Base-by-base conservation (phyloP, 2,113 vertebrate species). In the Nettapus auritus region DNA sequence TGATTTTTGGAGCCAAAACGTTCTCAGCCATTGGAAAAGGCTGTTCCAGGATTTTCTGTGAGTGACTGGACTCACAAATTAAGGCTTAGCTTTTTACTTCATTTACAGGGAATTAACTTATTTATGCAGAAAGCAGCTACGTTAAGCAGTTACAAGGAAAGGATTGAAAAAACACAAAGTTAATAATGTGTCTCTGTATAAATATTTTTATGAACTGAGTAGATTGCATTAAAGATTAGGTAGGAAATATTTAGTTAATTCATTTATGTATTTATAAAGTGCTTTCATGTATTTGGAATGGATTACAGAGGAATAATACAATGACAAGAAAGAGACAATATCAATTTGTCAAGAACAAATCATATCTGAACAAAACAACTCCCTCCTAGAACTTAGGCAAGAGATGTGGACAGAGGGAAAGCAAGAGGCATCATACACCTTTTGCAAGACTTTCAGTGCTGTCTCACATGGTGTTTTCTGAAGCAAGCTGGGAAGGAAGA, bases 41-140 rank as follows among this genome's bases (percentile, higher is more conserved):
- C 53, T 82, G 60, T 13, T 64, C 13, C 21, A 50, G 88, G 81
- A 86, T 96, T 96, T 90, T 96, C 83, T 90, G 50, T 79, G 74
- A 94, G 53, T 94, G 92, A 85, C 62, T 94, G 74, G 89, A 62
- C 88, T 86, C 86, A 82, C 53, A 95, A 89, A 96, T 96, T 85
- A 84, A 92, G 50, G 90, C 70, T 82, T 36, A 28, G 44, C 62
- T 85, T 90, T 92, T 95, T 79, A 66, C 93, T 96, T 96, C 66
- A 87, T 94, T 96, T 93, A 66, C 59, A 62, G 34, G 60, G 90
- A 95, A 87, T 95, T 93, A 94, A 55, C 75, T 67, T 79, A 81
- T 68, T 95, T 92, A 74, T 82, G 66, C 88, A 94, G 57, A 73
- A 23, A 79, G 36, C 67, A 95, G 83, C 74, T 88, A 55, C 38